Percentiles rank a stretch among this genome's conserved stretches.
Conservation (phyloP, 2,888 invertebrate genomes). For the Eristalis intricaria region DNA sequence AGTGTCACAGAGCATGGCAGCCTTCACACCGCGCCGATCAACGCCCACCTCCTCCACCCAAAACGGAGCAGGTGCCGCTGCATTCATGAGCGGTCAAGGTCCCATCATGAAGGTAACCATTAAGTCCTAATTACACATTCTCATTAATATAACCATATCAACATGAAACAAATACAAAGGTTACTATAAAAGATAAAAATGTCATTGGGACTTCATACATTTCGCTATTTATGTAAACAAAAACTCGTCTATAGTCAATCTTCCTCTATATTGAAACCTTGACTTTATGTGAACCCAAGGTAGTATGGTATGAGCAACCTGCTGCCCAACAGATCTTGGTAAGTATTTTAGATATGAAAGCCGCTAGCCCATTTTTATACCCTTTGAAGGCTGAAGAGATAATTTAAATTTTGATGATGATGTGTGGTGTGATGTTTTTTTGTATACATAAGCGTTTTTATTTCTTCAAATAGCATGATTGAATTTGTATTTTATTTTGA, state of each 20-base stretch:
- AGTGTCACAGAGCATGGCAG: slow-evolving; percentile 99
- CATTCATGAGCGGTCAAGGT: slow-evolving; percentile 85
- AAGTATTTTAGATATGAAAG: slow-evolving; percentile 44
- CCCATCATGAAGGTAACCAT: slow-evolving; percentile 96
- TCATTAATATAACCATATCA: slow-evolving; percentile 45
- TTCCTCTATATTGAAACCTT: not conserved
- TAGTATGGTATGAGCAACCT: not conserved
- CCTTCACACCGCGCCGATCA: slow-evolving; percentile 97
- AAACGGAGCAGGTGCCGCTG: slow-evolving; percentile 83
- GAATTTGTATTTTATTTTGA: slow-evolving; percentile 44
- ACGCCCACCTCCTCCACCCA: slow-evolving; percentile 88
- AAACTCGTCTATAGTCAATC: not conserved
- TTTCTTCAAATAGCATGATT: slow-evolving; percentile 58
- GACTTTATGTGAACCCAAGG: slow-evolving; percentile 44
- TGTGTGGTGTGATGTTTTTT: slow-evolving; percentile 62
- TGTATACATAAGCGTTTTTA: slow-evolving; percentile 16
- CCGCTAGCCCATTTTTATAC: not conserved
- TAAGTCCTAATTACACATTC: slow-evolving; percentile 62
- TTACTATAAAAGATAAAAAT: slow-evolving; percentile 14
- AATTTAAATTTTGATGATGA: slow-evolving; percentile 67
- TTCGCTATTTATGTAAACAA: not conserved
- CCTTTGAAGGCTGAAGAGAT: slow-evolving; percentile 22
- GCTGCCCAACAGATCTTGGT: slow-evolving; percentile 53
- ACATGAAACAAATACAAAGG: not conserved
- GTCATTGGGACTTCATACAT: slow-evolving; percentile 23